These are phyloP conservation scores for Pogonognathellus flavescens DNA, from an alignment of 1,140 invertebrate genomes.

Conservation along the genomic window DNA sequence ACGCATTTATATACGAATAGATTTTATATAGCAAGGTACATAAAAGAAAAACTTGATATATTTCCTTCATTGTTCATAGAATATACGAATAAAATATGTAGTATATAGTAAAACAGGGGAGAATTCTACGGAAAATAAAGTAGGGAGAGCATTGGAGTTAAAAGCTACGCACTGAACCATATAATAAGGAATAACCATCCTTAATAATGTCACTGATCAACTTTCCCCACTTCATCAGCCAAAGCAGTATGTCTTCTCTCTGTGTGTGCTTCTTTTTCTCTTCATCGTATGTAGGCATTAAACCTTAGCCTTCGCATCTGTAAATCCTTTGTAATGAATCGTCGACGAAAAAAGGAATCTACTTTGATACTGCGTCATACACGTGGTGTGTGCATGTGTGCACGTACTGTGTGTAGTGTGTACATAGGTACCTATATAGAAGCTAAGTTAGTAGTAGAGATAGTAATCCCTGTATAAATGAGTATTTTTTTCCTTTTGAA, in stretches of 20 bases:
- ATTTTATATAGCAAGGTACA: too few relatives aligned
- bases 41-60: too few relatives aligned
- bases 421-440: too few relatives aligned
- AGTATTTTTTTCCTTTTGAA: neutral
- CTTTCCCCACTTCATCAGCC: constrained; percentile 34
- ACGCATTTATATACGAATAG: too few relatives aligned
- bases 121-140: neutral
- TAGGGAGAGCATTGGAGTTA: neutral
- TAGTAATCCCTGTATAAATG: constrained; percentile 11
- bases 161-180: constrained; percentile 9
- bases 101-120: neutral
- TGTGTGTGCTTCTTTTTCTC: neutral
- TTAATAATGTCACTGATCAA: constrained; percentile 52
- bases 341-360: neutral
- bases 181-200: constrained; percentile 49
- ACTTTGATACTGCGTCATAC: neutral
- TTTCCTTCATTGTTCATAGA: too few relatives aligned
- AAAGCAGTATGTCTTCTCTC: neutral
- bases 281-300: too few relatives aligned
- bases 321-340: neutral
- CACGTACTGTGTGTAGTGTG: too few relatives aligned
- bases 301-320: neutral
- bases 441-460: too few relatives aligned
- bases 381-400: neutral
- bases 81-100: too few relatives aligned